A percentile compares a stretch with the other conserved stretches of the same genome.
phyloP scores from a whole-genome alignment of 2,888 invertebrate species.

The Phyllotreta striolata region DNA sequence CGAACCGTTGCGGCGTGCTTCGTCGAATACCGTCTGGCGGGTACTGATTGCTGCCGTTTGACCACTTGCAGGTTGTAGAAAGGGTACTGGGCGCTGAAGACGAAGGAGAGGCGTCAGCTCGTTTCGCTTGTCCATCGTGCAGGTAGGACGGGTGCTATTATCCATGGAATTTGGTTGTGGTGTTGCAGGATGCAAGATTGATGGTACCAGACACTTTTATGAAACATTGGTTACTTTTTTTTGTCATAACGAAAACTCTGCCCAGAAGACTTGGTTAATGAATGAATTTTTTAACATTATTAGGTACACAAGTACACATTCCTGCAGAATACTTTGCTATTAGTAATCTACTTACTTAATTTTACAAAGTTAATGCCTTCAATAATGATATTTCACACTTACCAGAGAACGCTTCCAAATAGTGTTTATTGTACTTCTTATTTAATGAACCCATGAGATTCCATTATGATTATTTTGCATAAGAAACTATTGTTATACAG shows the following conservation, averaged over 20 bases:
- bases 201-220: background rate
- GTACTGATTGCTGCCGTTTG: constrained; percentile 8
- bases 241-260: background rate
- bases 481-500: too few relatives aligned
- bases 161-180: constrained; percentile 24
- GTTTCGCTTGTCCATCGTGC: constrained; percentile 26
- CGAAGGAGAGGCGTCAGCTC: constrained; percentile 16
- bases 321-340: too few relatives aligned
- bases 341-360: too few relatives aligned
- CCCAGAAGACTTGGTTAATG: too few relatives aligned
- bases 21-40: constrained; percentile 3
- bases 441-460: too few relatives aligned
- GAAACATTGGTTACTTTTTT: background rate
- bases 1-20: background rate
- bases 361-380: too few relatives aligned
- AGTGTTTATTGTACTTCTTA: too few relatives aligned
- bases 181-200: constrained; percentile 2
- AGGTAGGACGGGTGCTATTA: constrained; percentile 25
- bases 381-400: too few relatives aligned
- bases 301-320: too few relatives aligned
- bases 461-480: too few relatives aligned
- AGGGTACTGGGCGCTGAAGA: constrained; percentile 10
- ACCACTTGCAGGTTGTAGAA: background rate
- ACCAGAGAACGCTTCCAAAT: too few relatives aligned
- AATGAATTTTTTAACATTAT: too few relatives aligned